Evolutionary conservation across 2,797 vertebrate species (phyloP).

Genomic region (Mastacembelus armatus): DNA sequence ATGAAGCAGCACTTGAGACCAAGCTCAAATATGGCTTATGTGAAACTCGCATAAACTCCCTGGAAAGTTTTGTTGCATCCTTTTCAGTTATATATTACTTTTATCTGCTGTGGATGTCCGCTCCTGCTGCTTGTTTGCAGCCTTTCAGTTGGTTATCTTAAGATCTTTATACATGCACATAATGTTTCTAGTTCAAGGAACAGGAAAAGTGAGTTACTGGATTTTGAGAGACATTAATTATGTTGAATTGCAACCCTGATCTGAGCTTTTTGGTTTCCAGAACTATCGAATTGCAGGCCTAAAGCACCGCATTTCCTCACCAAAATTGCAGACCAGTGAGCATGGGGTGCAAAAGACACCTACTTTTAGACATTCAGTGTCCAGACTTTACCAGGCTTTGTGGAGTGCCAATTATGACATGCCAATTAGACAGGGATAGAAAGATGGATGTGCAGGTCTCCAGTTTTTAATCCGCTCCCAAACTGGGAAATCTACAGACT

Average conservation of each 20-base stretch:
- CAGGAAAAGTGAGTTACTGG: conserved; percentile 45
- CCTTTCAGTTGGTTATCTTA: conserved; percentile 31
- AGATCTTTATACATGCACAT: conserved; percentile 46
- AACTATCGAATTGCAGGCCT: conserved; percentile 45
- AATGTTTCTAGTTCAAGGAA: conserved; percentile 49
- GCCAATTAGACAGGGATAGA: conserved; percentile 76
- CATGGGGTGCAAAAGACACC: conserved; percentile 33
- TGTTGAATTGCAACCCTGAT: conserved; percentile 44
- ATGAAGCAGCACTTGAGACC: conserved; percentile 77
- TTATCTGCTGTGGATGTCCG: conserved; percentile 29
- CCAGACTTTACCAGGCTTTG: conserved; percentile 61
- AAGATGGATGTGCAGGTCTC: conserved; percentile 51
- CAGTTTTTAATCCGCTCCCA: conserved; percentile 70
- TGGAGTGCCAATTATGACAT: conserved; percentile 74
- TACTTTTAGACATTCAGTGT: conserved; percentile 45
- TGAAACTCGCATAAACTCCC: conserved; percentile 77
- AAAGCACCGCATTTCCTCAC: conserved; percentile 45
- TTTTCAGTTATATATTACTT: conserved; percentile 57
- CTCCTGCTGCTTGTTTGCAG: conserved; percentile 46
- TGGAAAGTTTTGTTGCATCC: conserved; percentile 75
- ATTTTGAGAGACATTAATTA: conserved; percentile 50
- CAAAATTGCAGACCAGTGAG: conserved; percentile 31
- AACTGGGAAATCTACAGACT: conserved; percentile 70
- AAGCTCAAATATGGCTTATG: conserved; percentile 78
- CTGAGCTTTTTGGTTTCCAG: conserved; percentile 36